Percentiles rank a stretch among this genome's conserved stretches.
Evolutionary conservation across 2,797 vertebrate species (phyloP).

Genomic region (Cossypha heuglini): DNA sequence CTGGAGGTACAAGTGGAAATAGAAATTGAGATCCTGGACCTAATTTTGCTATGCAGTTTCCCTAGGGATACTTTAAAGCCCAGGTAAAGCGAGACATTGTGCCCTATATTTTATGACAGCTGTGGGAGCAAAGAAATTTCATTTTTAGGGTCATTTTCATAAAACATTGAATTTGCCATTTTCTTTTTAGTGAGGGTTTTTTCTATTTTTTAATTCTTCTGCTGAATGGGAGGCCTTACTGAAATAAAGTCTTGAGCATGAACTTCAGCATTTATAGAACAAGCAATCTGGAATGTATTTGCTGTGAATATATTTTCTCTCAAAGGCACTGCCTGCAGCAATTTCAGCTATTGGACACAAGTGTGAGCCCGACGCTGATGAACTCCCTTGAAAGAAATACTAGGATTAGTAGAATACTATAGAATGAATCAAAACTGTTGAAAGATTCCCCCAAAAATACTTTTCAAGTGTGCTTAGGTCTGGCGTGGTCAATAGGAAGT

Average conservation of each 20-base stretch:
- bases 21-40: background rate
- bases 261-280: background rate
- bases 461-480: background rate
- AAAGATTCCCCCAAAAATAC: background rate
- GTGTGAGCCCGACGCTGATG: background rate
- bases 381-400: background rate
- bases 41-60: background rate
- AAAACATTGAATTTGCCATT: background rate
- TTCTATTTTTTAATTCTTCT: background rate
- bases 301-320: background rate
- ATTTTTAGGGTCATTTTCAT: background rate
- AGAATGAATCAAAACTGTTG: background rate
- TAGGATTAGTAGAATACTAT: background rate
- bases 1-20: background rate
- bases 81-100: background rate
- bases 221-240: background rate
- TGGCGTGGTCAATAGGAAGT: background rate
- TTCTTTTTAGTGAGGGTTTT: rapidly evolving
- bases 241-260: background rate
- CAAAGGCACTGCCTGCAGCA: background rate
- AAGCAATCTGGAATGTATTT: background rate
- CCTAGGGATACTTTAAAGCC: background rate
- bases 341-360: background rate
- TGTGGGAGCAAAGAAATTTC: background rate
- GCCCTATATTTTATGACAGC: background rate